A percentile compares a stretch with the other conserved stretches of the same genome.
Conservation (phyloP, 1,140 invertebrate species). For the Zaprionus vittiger region DNA sequence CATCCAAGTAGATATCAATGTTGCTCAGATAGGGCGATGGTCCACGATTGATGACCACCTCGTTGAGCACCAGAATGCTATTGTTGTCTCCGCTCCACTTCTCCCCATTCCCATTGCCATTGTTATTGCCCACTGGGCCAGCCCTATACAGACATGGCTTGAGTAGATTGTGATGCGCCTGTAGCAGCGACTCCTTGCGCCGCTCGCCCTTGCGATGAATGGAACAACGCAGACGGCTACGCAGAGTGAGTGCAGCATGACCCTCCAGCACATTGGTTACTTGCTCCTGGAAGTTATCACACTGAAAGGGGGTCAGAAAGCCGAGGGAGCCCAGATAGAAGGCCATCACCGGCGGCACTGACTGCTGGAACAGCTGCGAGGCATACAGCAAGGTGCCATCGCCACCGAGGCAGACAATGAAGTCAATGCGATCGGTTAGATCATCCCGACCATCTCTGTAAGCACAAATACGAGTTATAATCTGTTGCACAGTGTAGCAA, state of each 20-base stretch:
- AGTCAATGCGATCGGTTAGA: constrained; percentile 97
- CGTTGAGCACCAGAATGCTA: constrained; percentile 91
- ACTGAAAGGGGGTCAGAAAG: constrained; percentile 97
- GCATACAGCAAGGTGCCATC: constrained; percentile 98
- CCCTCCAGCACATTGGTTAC: constrained; percentile 96
- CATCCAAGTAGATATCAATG: constrained; percentile 97
- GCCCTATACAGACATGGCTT: constrained; percentile 43
- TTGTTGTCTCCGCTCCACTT: constrained; percentile 40
- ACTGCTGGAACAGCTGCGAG: constrained; percentile 96
- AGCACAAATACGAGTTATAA: not conserved
- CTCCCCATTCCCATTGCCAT: constrained; percentile 24
- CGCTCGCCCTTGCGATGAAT: constrained; percentile 89
- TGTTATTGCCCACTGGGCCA: constrained; percentile 24
- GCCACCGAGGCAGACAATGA: constrained; percentile 97
- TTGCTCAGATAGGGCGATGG: constrained; percentile 97
- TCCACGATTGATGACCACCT: constrained; percentile 97
- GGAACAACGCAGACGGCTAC: constrained; percentile 95
- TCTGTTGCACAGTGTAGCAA: not conserved
- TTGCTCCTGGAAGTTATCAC: constrained; percentile 97
- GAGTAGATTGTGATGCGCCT: constrained; percentile 32
- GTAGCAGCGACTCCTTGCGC: constrained; percentile 60
- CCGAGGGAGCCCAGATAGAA: constrained; percentile 98
- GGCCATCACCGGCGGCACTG: constrained; percentile 98
- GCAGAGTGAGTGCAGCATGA: constrained; percentile 94
- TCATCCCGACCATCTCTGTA: constrained; percentile 92